A percentile compares a stretch with the other conserved stretches of the same genome.
Conservation (phyloP, 2,113 vertebrate genomes). For the Boulengeromyrus knoepffleri region DNA sequence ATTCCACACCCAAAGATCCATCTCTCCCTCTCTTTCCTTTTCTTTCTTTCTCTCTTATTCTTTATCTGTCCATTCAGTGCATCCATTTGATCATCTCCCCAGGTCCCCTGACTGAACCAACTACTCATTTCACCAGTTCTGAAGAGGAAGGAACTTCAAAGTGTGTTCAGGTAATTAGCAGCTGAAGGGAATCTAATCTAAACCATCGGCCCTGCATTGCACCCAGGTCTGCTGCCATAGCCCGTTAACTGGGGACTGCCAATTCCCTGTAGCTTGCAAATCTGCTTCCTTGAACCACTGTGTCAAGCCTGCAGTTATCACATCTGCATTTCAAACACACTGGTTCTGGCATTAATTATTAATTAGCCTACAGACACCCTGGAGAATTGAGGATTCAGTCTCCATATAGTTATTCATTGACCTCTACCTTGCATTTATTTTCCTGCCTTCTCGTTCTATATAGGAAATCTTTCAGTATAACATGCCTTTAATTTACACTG, state of each 20-base stretch:
- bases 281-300: conserved; percentile 83
- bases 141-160: conserved; percentile 81
- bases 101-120: conserved; percentile 73
- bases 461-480: conserved; percentile 51
- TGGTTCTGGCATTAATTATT: conserved; percentile 99
- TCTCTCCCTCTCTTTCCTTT: conserved; percentile 55
- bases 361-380: conserved; percentile 98
- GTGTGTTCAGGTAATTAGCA: conserved; percentile 84
- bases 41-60: conserved; percentile 40
- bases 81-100: conserved; percentile 74
- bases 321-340: conserved; percentile 99
- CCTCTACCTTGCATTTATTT: conserved; percentile 65
- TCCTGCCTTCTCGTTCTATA: conserved; percentile 47
- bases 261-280: conserved; percentile 74
- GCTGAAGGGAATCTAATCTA: conserved; percentile 83
- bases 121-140: conserved; percentile 71
- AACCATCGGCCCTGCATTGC: conserved; percentile 73
- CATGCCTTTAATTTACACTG: conserved; percentile 51
- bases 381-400: conserved; percentile 86
- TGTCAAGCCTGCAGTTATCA: conserved; percentile 88
- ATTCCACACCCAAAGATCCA: conserved; percentile 36
- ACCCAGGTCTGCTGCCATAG: conserved; percentile 71
- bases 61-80: conserved; percentile 28
- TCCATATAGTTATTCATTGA: conserved; percentile 80
- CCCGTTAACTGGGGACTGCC: conserved; percentile 70